Base-by-base conservation (phyloP, 2,888 invertebrate genomes). In the Athalia cordata region DNA sequence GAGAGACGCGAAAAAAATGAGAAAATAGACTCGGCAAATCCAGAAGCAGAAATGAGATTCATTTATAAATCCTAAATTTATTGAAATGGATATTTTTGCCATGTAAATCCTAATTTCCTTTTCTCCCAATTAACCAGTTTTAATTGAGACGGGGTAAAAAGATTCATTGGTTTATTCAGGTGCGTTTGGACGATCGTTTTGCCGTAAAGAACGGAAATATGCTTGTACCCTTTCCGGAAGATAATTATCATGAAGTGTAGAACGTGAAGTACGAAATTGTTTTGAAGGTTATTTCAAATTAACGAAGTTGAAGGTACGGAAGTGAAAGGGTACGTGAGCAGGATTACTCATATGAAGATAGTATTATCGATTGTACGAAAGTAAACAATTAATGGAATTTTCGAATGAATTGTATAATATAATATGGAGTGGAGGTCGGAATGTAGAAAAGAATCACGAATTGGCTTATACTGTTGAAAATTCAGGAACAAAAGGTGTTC, bases 371-470 rank as follows among this genome's bases (percentile, higher is more conserved):
- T 29, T 45, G 52, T 77, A 65, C 65, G 29, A 77, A 77, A 67
- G 66, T 77, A 67, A 77, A 77, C 66, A 50, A 77, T 77, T 67
- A 67, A 77, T 77, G 76, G 65, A 49, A 4, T 49, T 5, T 66
- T n/a, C 49, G 47, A 49, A 11, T 4, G 66, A 15, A 49, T 49
- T 66, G 1, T 2, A 29, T 29, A 29, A 29, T 29, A 29, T 29
- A 62, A 43, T 5, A 5, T 7, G 66, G 13, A 47, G 4, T n/a
- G 64, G 45, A 64, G 11, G 64, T 59, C 0, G 66, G 47, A 13
- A 49, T 66, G 15, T 49, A 15, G 47, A 66, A 13, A 49, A 66
- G 15, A 66, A 66, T 66, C 49, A 47, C 66, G 66, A 66, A 15
- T 45, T 13, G 49, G 49, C 47, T 66, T 64, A 64, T 3, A 11